Percentiles rank a stretch among this genome's conserved stretches.
Conservation (phyloP, 2,797 vertebrate genomes). For the Crenuchus spilurus region DNA sequence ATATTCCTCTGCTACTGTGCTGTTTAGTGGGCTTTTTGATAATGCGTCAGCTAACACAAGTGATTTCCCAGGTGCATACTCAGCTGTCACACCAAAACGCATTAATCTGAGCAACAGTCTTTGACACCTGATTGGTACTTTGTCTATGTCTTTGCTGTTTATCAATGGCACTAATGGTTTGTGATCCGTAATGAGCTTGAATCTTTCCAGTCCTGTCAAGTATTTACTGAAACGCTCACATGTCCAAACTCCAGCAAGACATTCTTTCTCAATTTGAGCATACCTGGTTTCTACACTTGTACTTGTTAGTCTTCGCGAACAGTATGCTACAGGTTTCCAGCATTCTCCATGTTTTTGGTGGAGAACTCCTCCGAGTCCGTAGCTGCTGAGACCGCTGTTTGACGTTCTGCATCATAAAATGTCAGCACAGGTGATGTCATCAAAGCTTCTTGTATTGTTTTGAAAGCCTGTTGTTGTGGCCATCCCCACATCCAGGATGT, state of each 20-base stretch:
- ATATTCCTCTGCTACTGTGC: neutral
- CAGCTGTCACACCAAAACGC: neutral
- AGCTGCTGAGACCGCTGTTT: neutral
- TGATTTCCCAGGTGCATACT: conserved; percentile 7
- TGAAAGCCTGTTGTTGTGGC: no score
- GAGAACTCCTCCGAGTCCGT: neutral
- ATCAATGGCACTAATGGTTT: neutral
- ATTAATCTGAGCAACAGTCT: neutral
- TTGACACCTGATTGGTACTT: neutral
- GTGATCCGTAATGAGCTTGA: conserved; percentile 12
- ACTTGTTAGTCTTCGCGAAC: neutral
- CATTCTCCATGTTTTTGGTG: neutral
- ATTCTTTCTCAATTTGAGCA: neutral
- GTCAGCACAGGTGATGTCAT: no score
- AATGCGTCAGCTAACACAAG: neutral
- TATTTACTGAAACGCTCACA: conserved; percentile 9
- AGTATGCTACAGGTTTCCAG: neutral
- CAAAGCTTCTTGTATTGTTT: no score
- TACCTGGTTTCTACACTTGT: neutral
- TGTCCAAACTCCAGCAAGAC: neutral
- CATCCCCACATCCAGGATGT: no score
- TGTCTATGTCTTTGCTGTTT: neutral
- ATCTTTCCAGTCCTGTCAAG: neutral
- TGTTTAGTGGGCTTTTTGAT: neutral
- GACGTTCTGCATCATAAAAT: no score